Conservation (phyloP, 2,797 vertebrate genomes). For the Pantherophis alleghaniensis region DNA sequence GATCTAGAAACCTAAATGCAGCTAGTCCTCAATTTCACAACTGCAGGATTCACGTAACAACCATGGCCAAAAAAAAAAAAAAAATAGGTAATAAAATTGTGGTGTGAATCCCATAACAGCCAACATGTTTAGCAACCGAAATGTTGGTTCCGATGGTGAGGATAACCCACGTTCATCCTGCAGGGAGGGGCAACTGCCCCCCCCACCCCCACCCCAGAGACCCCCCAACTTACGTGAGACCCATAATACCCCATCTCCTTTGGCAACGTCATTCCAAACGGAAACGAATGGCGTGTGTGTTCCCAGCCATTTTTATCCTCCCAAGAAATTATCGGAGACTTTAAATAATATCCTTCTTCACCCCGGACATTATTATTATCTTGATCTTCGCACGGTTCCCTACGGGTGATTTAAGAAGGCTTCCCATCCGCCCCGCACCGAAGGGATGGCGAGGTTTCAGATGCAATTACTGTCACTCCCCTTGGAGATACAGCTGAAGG, state of each 20-base stretch:
- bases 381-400: not conserved
- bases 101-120: not conserved
- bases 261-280: not conserved
- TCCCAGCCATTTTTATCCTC: not conserved
- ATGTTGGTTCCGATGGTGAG: not conserved
- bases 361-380: not conserved
- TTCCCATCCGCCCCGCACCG: not conserved
- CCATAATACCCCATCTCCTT: not conserved
- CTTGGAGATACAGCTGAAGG: not conserved
- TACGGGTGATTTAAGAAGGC: not conserved
- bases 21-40: too few relatives aligned
- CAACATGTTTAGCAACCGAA: not conserved
- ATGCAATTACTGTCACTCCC: slow-evolving; percentile 13
- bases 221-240: not conserved
- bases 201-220: not conserved
- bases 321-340: not conserved
- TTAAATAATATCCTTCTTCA: not conserved
- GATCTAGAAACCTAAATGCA: not conserved
- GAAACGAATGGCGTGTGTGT: not conserved
- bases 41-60: too few relatives aligned
- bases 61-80: too few relatives aligned
- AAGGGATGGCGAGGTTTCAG: slow-evolving; percentile 3
- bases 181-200: not conserved
- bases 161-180: not conserved
- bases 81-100: not conserved